Evolutionary conservation across 2,888 invertebrate species (phyloP).

Genomic region (Teleogryllus oceanicus): DNA sequence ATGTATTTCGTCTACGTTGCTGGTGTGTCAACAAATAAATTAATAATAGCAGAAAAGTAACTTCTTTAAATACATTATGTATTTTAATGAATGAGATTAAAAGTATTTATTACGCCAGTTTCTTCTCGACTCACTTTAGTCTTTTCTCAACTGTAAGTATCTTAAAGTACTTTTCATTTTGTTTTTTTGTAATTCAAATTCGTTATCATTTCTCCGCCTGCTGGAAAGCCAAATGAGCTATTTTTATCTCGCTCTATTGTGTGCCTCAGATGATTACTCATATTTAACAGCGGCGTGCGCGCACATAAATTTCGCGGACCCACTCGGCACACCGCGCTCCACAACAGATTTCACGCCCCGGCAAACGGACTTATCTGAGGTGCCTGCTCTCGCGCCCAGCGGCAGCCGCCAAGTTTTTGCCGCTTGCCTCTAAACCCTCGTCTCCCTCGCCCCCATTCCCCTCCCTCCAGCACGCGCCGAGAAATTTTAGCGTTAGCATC

Average conservation of each 20-base stretch:
- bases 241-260: constrained; percentile 4
- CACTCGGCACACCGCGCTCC: not conserved
- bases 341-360: not conserved
- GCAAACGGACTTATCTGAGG: not conserved
- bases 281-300: not conserved
- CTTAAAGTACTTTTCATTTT: not conserved
- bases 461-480: not conserved
- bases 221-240: not conserved
- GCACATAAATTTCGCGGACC: not conserved
- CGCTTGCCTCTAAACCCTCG: too few species aligned
- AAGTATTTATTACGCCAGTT: not conserved
- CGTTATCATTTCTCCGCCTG: not conserved
- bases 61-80: too few species aligned
- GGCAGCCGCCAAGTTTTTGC: too few species aligned
- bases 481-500: not conserved
- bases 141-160: not conserved
- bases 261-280: not conserved
- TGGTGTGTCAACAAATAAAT: too few species aligned
- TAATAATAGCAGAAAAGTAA: too few species aligned
- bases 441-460: not conserved
- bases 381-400: too few species aligned
- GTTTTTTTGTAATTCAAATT: not conserved
- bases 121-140: not conserved
- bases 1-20: too few species aligned
- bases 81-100: not conserved